Evolutionary conservation across 64 coral and sea anemone genomes (phyloP), one percentile per base, ranked within the genome.

Genomic region (Montipora sp.): DNA sequence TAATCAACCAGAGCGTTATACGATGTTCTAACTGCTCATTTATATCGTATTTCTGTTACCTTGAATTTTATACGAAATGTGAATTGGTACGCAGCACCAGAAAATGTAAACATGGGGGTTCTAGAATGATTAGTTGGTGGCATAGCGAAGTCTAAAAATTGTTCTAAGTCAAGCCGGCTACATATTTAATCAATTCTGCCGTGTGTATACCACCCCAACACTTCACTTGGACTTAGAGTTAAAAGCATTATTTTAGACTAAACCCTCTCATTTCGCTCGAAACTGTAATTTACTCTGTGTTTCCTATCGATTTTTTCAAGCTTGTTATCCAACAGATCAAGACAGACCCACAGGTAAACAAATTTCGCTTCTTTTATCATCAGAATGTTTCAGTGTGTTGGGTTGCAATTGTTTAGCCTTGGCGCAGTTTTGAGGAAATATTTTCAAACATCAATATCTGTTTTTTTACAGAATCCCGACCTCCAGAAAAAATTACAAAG

Each of bases 291-390:
- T 92, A 50, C 49, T 82, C 47, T 16, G 46, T 74, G 68, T 59
- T 82, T 74, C 71, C 8, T 79, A 51, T 73, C 88, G 75, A 81
- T 57, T 97, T 94, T 78, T 98, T 89, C 23, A 86, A 98, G 95
- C 79, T 76, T 92, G 77, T 98, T 51, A 93, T 98, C 15, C 75
- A 90, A 50, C 95, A 98, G 57, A 94, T 94, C 70, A 83, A 98
- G 84, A 90, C 89, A 8, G 95, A 98, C 44, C 95, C 95, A 79
- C 92, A 98, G 95, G 95, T 98, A 98, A 76, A 76, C n/a, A 87
- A 72, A 93, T 78, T 87, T 81, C 49, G 75, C 59, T 87, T 77
- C 69, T 89, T 87, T 92, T 84, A 72, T 44, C n/a, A 92, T 75
- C 68, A 50, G 80, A 81, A 88, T 91, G 73, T 87, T 91, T 91